phyloP scores from a whole-genome alignment of 2,113 vertebrate genomes.

The Psilopsiagon aymara region DNA sequence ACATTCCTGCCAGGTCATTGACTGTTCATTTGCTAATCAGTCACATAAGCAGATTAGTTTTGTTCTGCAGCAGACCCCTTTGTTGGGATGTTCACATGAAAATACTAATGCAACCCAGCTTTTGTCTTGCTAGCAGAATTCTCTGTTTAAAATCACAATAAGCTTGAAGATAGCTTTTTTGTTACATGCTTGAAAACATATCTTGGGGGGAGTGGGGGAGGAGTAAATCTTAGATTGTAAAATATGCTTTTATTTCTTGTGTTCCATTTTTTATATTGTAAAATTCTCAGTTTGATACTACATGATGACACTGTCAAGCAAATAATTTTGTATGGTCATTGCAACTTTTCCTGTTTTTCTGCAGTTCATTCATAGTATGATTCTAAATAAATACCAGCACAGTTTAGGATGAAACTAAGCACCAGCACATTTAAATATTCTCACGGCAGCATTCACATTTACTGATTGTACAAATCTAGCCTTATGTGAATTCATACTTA shows the following conservation, averaged over 20 bases:
- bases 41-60: not conserved
- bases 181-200: not conserved
- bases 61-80: not conserved
- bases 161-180: not conserved
- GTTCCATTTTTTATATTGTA: not conserved
- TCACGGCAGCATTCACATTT: not conserved
- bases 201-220: accelerated
- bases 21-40: not conserved
- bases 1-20: not conserved
- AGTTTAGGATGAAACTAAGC: not conserved
- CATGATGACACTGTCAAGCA: not conserved
- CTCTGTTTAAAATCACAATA: not conserved
- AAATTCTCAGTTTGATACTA: not conserved
- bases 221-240: not conserved
- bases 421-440: not conserved
- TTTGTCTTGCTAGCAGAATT: not conserved
- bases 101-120: not conserved
- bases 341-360: not conserved
- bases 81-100: not conserved
- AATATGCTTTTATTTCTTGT: not conserved
- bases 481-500: not conserved
- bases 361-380: not conserved
- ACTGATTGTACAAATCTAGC: not conserved
- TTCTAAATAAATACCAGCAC: not conserved
- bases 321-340: not conserved